Evolutionary conservation across 2,888 invertebrate species (phyloP), one percentile per base, ranked within the genome.

Genomic region (Alloscopus bannaensis): DNA sequence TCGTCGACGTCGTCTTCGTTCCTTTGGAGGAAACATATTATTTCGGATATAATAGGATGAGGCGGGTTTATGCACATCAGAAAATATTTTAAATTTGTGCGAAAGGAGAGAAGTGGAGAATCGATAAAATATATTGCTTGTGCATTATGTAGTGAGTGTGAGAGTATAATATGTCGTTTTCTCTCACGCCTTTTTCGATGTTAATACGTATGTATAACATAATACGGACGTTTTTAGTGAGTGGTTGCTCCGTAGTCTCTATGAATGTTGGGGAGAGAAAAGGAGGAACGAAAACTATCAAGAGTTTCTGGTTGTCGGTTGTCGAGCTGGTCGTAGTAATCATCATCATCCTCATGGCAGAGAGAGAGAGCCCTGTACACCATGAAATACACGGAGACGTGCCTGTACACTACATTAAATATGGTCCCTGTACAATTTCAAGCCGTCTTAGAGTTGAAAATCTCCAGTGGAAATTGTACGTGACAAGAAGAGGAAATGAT

Each of bases 381-480:
- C 57, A 52, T 68, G 79, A 79, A 79, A 72, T 79, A 72, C 42
- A 71, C 31, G 68, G 47, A 72, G 70, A 79, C 72, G 79, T 79
- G 79, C 79, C 65, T 72, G 72, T 79, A 72, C 79, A 79, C 79
- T 79, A 79, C 79, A 79, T 79, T 79, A 79, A 79, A 79, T 79
- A 79, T 79, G 79, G 79, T 79, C 79, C 79, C 79, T 79, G 79
- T 79, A 79, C 79, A 79, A 79, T 79, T 79, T 79, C 79, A 79
- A 79, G 79, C 79, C 79, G 79, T 79, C 79, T 71, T 79, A 79
- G 79, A 79, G 79, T 79, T 79, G 79, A 72, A 79, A 79, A 79
- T 79, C 79, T 79, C 79, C 79, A 72, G 79, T 79, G 79, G 79
- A 79, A 78, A 71, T 79, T 71, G 79, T 79, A 79, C 79, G 79